These are phyloP conservation scores for Parotocinclus haroldoi DNA, from an alignment of 2,797 vertebrate genomes.

Conservation along the genomic window DNA sequence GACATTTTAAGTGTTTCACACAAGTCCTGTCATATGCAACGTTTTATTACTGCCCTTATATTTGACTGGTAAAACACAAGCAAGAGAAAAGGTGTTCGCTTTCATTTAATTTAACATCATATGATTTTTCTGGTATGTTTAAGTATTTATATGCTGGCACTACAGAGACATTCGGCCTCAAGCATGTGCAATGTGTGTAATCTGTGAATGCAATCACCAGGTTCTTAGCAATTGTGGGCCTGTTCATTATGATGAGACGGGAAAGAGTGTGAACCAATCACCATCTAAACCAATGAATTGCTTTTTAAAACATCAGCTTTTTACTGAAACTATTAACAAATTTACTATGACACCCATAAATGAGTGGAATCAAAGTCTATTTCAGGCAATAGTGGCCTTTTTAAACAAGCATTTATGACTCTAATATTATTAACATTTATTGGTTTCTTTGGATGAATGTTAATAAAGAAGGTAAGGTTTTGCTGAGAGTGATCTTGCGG, in stretches of 20 bases:
- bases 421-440: too few relatives aligned
- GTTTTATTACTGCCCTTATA: slow-evolving; percentile 2
- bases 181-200: slow-evolving; percentile 4
- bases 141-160: not conserved
- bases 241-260: slow-evolving; percentile 8
- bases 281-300: not conserved
- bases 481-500: too few relatives aligned
- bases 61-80: not conserved
- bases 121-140: not conserved
- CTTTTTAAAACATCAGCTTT: not conserved
- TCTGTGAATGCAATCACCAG: not conserved
- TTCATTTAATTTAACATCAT: not conserved
- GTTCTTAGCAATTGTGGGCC: not conserved
- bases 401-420: not conserved
- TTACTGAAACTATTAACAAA: not conserved
- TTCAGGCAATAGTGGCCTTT: too few relatives aligned
- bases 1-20: slow-evolving; percentile 20
- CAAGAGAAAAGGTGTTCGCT: not conserved
- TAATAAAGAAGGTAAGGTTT: too few relatives aligned
- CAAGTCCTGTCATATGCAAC: not conserved
- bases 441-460: too few relatives aligned
- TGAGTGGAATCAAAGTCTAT: not conserved
- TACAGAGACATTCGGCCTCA: not conserved
- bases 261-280: not conserved
- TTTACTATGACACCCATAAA: not conserved